Percentiles rank a stretch among this genome's conserved stretches.
These are phyloP conservation scores for Dromiciops gliroides DNA, from an alignment of 2,113 vertebrate genomes.

Conservation along the genomic window DNA sequence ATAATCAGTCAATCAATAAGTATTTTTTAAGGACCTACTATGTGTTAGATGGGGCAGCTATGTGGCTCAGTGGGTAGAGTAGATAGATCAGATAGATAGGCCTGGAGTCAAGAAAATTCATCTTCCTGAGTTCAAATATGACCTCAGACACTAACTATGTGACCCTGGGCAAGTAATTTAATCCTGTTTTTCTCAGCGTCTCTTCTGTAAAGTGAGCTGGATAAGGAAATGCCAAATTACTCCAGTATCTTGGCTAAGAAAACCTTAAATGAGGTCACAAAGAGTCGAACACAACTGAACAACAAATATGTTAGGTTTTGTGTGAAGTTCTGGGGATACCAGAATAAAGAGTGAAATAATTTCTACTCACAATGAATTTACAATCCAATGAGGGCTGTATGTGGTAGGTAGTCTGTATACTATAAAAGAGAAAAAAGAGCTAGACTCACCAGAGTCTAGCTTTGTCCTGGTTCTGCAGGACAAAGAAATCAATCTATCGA, in stretches of 20 bases:
- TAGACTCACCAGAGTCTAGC: background rate
- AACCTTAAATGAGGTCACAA: background rate
- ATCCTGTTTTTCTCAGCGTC: background rate
- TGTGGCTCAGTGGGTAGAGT: too few relatives aligned
- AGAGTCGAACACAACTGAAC: background rate
- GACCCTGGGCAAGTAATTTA: background rate
- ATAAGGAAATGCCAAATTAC: background rate
- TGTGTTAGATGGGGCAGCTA: background rate
- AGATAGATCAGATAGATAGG: too few relatives aligned
- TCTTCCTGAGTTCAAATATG: background rate
- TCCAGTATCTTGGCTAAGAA: background rate
- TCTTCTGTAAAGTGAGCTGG: background rate
- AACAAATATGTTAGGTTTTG: background rate
- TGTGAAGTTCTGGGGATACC: background rate
- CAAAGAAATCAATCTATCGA: too few relatives aligned
- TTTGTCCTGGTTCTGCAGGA: too few relatives aligned
- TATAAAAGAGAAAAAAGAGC: background rate
- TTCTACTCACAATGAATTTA: background rate
- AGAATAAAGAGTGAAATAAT: background rate
- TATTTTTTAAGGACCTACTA: background rate
- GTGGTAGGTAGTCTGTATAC: too few relatives aligned
- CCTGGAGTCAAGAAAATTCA: background rate
- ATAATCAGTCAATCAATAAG: background rate
- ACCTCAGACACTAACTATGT: background rate
- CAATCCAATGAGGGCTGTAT: background rate